Conservation (phyloP, 2,888 invertebrate genomes). For the Eupithecia tripunctaria region DNA sequence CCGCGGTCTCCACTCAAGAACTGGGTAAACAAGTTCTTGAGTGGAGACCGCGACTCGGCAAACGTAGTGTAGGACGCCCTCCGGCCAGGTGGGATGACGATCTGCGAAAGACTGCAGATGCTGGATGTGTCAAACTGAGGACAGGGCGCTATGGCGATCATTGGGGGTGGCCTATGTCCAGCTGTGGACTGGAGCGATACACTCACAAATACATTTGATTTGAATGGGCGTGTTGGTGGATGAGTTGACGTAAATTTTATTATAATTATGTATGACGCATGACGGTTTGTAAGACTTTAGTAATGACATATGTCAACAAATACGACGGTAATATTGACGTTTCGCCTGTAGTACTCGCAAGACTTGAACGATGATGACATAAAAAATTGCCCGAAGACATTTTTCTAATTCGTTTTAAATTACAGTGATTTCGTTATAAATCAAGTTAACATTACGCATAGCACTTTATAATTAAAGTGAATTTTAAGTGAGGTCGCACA, state of each 20-base stretch:
- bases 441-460: slow-evolving; percentile 38
- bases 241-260: background rate
- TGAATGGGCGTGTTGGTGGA: background rate
- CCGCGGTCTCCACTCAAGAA: no score
- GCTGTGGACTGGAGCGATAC: no score
- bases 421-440: slow-evolving; percentile 35
- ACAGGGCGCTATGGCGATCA: no score
- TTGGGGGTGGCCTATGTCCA: no score
- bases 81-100: no score
- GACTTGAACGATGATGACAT: slow-evolving; percentile 31
- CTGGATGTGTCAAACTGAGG: no score
- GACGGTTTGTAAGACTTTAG: background rate
- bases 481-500: no score
- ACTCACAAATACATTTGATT: background rate
- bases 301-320: background rate
- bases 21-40: no score
- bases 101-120: no score
- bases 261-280: no score
- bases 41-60: no score
- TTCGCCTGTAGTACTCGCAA: background rate
- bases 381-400: slow-evolving; percentile 36
- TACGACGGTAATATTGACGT: background rate
- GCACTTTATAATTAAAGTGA: slow-evolving; percentile 31
- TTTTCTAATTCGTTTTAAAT: slow-evolving; percentile 41
- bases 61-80: no score